Conservation (phyloP, 2,888 invertebrate genomes). For the Leucophenga maculata region DNA sequence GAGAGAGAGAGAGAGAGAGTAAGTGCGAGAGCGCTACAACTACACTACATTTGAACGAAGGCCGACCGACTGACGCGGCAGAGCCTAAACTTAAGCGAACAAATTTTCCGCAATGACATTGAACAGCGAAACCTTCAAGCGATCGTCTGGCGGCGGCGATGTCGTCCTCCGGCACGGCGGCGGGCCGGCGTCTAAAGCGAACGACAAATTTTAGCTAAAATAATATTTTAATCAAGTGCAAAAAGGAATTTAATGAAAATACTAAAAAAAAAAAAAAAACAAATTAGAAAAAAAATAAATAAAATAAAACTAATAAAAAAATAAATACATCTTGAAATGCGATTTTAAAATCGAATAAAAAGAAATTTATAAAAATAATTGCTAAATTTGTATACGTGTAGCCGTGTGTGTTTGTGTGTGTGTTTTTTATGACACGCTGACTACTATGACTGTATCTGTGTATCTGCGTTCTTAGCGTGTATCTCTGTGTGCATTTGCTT, state of each 20-base stretch:
- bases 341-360: constrained; percentile 6
- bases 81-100: neutral
- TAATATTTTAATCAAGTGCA: neutral
- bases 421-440: neutral
- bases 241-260: neutral
- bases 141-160: constrained; percentile 58
- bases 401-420: constrained; percentile 24
- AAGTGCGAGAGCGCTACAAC: constrained; percentile 5
- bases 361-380: constrained; percentile 21
- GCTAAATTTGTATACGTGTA: constrained; percentile 30
- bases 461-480: neutral
- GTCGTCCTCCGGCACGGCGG: neutral
- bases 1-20: no score
- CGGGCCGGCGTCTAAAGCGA: no score
- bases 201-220: no score
- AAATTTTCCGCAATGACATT: constrained; percentile 45
- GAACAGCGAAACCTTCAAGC: constrained; percentile 65
- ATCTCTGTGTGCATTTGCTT: neutral
- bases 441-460: no score
- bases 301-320: neutral
- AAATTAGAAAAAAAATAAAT: no score
- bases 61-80: neutral
- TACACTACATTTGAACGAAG: neutral
- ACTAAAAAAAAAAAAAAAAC: constrained; percentile 9
- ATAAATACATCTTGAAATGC: constrained; percentile 1